Base-by-base conservation (phyloP, 64 coral and sea anemone species). In the Orbicella faveolata region DNA sequence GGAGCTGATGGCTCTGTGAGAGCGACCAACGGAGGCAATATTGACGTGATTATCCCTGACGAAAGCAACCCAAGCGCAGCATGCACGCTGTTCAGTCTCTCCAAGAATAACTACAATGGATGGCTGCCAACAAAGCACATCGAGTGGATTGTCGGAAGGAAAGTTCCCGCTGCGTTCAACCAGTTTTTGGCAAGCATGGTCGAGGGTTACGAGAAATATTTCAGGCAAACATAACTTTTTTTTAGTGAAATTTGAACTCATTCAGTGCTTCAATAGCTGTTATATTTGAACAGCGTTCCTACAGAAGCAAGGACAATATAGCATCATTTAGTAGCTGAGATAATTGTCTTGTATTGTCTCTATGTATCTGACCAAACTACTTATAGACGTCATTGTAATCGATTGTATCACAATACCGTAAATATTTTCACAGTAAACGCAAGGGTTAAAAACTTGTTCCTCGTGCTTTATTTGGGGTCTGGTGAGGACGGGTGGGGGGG, bases 71-170 rank as follows among this genome's bases (percentile, higher is more conserved):
- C 83, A 2, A 72, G 34, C 0, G 25, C 3, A 23, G 75, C 83
- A 16, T 87, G 90, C 19, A 78, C 34, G 35, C 5, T 92, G 37
- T 92, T 87, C 52, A 73, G 73, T 23, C 70, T 92, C 26, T 78
- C 82, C 36, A 92, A 63, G 26, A 92, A 92, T 26, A 76, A 79
- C 59, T 79, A 76, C 34, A 55, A 85, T 23, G 90, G 90, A 19
- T 87, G 83, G 90, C 44, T 92, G 0, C 78, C 90, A 52, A 78
- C 52, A 25, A 68, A 68, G 65, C 65, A 68, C 65, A 68, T 68
- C 65, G 65, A 68, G 65, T 68, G 65, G 65, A 25, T 68, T 1
- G 21, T 68, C 18, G 21, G 8, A 25, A 68, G 23, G 21, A 68
- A 68, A 68, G 17, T 25, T 20, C 6, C 19, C 19, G 19, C 21